Evolutionary conservation across 1,140 invertebrate species (phyloP), one percentile per base, ranked within the genome.

Genomic region (Aphelinus certus): DNA sequence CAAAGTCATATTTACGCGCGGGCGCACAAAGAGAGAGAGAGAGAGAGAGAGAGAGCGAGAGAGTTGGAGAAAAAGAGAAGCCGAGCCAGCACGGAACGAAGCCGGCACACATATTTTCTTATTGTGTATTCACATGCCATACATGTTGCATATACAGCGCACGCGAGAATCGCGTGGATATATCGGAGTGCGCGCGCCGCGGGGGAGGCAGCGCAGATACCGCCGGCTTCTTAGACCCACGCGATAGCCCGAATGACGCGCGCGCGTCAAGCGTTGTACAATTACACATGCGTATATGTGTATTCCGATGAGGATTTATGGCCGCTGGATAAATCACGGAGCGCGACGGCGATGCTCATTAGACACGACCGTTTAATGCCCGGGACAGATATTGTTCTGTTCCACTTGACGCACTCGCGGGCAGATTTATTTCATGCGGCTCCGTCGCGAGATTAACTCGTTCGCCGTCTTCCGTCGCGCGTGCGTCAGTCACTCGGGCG

Each of bases 81-180:
- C 26, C 26, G 26, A 26, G 26, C 26, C 26, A 26, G 26, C 26
- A 26, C 26, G 26, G 26, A 26, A 26, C 26, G 26, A 26, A 26
- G 26, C 26, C 55, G 10, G 42, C 10, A 7, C 43, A 4, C 61
- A 9, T 53, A 63, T 75, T 70, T 79, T 78, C 74, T 79, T 76
- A 79, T 78, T 78, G 78, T 78, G 57, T 56, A 73, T 77, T 76
- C 72, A 69, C 75, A 78, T 77, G 74, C 72, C 56, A 76, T 63
- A 76, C 60, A 73, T 68, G 65, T 70, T 26, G 26, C 26, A 26
- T 26, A 26, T 26, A 26, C 26, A 26, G 73, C 76, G 76, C 76
- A 79, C 77, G 77, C 79, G 75, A 81, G 64, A 55, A 47, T 6
- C 55, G 57, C 63, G 51, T 57, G 46, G 49, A 53, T 70, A 64